Evolutionary conservation across 2,113 vertebrate genomes (phyloP), one percentile per base, ranked within the genome.

Genomic region (Semicossyphus pulcher): DNA sequence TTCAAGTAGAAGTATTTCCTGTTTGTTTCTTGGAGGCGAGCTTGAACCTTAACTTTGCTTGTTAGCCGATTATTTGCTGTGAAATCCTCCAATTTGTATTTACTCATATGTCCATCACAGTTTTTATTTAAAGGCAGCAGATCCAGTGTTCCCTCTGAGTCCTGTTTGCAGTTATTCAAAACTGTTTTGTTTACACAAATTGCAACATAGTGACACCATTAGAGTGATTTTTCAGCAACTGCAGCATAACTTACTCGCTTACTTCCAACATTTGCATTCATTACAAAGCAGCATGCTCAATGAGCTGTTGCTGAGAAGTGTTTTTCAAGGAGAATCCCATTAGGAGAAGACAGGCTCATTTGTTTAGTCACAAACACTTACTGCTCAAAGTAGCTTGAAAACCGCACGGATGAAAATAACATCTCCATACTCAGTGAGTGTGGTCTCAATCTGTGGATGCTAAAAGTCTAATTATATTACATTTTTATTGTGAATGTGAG

Each of bases 1-100:
- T 44, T 69, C 12, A 44, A 77, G 54, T 78, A 25, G 54, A 85
- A 41, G 62, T 14, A 80, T 82, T 89, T 91, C 80, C 78, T 83
- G 78, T 86, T 84, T 84, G 73, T 70, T 56, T 68, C 36, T 47
- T 5, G 9, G 18, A 70, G 16, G 39, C 57, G 34, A 58, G 9
- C 3, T 20, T 44, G 7, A 56, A 54, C 49, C 60, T 60, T 23
- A 16, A 20, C 25, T 51, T 41, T 52, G 31, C 53, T 20, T 53
- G 11, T 63, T 25, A 44, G 44, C 15, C 31, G 42, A 41, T 56
- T 7, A 31, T 39, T 14, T 54, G 6, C 20, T 16, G 29, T 18
- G 9, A 60, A 67, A 25, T 23, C 16, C 37, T 52, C 4, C 42
- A 6, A 45, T 49, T 54, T 44, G 15, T 7, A 6, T 18, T 9